These are phyloP conservation scores for Leptothorax acervorum DNA, from an alignment of 2,888 invertebrate species.

Conservation along the genomic window DNA sequence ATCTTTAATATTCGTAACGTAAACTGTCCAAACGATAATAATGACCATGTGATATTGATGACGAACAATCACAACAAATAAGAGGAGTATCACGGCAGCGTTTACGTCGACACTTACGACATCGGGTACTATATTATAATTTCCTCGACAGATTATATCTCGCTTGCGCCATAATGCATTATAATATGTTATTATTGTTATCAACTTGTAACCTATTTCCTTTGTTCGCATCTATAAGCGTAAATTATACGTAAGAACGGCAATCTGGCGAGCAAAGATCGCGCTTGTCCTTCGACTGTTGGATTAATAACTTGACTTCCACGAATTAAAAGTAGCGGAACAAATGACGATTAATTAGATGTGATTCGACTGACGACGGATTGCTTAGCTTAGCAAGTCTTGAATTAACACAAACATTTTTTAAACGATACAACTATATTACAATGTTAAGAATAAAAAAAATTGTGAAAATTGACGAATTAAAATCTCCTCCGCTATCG, in stretches of 20 bases:
- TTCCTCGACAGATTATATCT: constrained; percentile 60
- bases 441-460: neutral
- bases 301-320: constrained; percentile 37
- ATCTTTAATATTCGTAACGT: neutral
- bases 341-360: neutral
- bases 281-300: constrained; percentile 25
- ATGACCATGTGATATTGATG: constrained; percentile 30
- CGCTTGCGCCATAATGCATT: constrained; percentile 52
- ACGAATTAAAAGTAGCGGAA: constrained; percentile 1
- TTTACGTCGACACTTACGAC: constrained; percentile 39
- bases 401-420: neutral
- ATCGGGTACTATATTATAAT: constrained; percentile 61
- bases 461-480: neutral
- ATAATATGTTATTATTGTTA: constrained; percentile 28
- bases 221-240: neutral
- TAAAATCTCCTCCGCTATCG: neutral
- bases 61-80: constrained; percentile 49
- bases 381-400: neutral
- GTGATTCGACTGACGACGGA: neutral
- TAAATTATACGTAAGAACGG: constrained; percentile 23
- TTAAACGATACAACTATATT: neutral
- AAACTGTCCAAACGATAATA: constrained; percentile 39
- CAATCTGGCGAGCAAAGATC: constrained; percentile 1
- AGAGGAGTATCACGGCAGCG: neutral
- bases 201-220: constrained; percentile 18